Conservation (phyloP, 2,113 vertebrate species). For the Tonatia bakeri region DNA sequence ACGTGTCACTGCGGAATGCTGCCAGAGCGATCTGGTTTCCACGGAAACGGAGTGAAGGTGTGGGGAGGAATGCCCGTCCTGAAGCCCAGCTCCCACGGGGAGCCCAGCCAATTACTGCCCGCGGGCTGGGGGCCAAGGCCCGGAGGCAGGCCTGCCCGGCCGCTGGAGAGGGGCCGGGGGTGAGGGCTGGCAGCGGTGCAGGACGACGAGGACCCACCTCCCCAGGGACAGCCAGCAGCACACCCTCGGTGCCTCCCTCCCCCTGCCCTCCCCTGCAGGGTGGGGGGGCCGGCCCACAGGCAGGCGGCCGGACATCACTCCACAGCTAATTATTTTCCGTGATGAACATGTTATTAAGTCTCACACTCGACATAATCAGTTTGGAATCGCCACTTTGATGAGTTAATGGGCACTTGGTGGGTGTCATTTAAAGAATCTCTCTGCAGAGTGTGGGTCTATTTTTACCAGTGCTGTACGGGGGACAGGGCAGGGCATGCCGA, state of each 20-base stretch:
- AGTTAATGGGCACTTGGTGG: slow-evolving; percentile 81
- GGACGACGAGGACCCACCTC: fast-evolving
- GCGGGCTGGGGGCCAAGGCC: neutral
- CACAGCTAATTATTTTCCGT: slow-evolving; percentile 64
- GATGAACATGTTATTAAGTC: slow-evolving; percentile 78
- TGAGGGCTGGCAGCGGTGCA: fast-evolving
- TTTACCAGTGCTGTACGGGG: neutral
- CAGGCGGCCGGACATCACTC: slow-evolving; percentile 7
- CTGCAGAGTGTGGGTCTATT: slow-evolving; percentile 25
- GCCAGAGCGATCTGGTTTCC: slow-evolving; percentile 77
- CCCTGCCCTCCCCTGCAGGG: neutral
- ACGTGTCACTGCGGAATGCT: slow-evolving; percentile 43
- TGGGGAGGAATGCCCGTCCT: neutral
- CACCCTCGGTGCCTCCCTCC: neutral
- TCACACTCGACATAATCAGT: slow-evolving; percentile 82
- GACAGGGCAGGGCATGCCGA: fast-evolving
- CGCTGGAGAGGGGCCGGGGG: neutral
- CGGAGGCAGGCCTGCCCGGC: neutral
- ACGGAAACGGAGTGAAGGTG: slow-evolving; percentile 74
- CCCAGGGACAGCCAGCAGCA: fast-evolving
- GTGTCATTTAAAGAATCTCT: slow-evolving; percentile 72
- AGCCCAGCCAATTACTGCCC: neutral
- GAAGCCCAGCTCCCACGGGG: neutral
- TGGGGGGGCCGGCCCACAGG: too few relatives aligned
- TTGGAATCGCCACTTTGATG: slow-evolving; percentile 81